phyloP scores from a whole-genome alignment of 2,888 invertebrate genomes.

The Drymonia ruficornis region DNA sequence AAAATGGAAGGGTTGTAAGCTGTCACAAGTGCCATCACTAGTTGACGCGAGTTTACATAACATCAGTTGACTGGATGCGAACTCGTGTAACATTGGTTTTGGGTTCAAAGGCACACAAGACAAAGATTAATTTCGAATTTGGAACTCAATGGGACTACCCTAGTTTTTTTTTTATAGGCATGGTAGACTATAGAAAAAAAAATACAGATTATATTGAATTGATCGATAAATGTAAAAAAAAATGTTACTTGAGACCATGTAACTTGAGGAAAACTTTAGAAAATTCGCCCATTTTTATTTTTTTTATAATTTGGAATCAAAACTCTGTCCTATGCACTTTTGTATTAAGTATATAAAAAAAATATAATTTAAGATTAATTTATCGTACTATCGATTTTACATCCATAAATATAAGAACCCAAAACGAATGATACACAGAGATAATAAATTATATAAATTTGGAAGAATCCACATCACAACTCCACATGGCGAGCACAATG shows the following conservation, averaged over 20 bases:
- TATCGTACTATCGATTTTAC: neutral
- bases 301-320: too few relatives aligned
- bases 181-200: neutral
- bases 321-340: too few relatives aligned
- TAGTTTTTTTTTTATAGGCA: neutral
- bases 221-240: too few relatives aligned
- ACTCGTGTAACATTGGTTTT: slow-evolving; percentile 3
- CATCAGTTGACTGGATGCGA: slow-evolving; percentile 4
- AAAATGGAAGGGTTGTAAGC: neutral
- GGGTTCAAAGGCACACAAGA: slow-evolving; percentile 3
- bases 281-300: too few relatives aligned
- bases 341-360: too few relatives aligned
- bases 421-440: slow-evolving; percentile 55
- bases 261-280: too few relatives aligned
- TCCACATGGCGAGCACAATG: slow-evolving; percentile 62
- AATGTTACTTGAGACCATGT: too few relatives aligned
- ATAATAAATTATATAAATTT: slow-evolving; percentile 40
- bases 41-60: slow-evolving; percentile 2
- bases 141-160: slow-evolving; percentile 1
- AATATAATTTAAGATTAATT: neutral
- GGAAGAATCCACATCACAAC: slow-evolving; percentile 62
- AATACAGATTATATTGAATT: too few relatives aligned
- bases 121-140: neutral
- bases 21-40: neutral
- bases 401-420: slow-evolving; percentile 43